Evolutionary conservation across 92 coral and sea anemone genomes (phyloP).

Genomic region (Chrysogorgia sp.): DNA sequence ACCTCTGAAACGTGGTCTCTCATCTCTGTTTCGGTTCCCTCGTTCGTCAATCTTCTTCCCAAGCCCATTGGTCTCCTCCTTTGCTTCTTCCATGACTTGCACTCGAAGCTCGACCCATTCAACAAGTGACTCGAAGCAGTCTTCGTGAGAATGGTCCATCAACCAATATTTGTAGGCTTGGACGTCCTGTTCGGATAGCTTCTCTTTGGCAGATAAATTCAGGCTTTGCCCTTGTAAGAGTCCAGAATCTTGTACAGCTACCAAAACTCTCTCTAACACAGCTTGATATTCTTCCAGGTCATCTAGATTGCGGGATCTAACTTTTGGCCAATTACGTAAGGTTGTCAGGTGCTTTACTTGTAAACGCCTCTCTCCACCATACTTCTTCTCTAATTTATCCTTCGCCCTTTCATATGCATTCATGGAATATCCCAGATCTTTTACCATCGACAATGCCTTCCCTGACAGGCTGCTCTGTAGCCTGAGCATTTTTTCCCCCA

Average conservation of each 20-base stretch:
- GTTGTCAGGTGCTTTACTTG: constrained; percentile 31
- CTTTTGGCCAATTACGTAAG: constrained; percentile 39
- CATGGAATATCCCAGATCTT: constrained; percentile 61
- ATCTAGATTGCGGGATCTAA: constrained; percentile 24
- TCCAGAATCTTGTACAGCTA: constrained; percentile 47
- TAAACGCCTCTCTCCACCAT: constrained; percentile 64
- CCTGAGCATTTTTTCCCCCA: constrained; percentile 44
- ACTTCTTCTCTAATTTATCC: constrained; percentile 36
- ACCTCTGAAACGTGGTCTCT: constrained; percentile 8
- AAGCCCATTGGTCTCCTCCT: no score
- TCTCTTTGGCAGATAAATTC: constrained; percentile 39
- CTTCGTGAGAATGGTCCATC: constrained; percentile 15
- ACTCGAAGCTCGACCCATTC: constrained; percentile 54
- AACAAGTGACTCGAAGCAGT: constrained; percentile 18
- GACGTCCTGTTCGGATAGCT: constrained; percentile 26
- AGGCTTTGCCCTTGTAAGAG: constrained; percentile 23
- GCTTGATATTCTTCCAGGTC: constrained; percentile 54
- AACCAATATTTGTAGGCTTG: constrained; percentile 43
- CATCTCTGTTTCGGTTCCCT: neutral
- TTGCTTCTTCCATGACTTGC: constrained; percentile 54
- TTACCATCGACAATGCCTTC: constrained; percentile 56
- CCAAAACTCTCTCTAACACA: constrained; percentile 32
- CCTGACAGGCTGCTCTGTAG: constrained; percentile 59
- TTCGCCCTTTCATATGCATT: constrained; percentile 59
- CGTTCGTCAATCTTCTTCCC: constrained; percentile 5